Conservation (phyloP, 2,888 invertebrate genomes). For the Tachina lurida region DNA sequence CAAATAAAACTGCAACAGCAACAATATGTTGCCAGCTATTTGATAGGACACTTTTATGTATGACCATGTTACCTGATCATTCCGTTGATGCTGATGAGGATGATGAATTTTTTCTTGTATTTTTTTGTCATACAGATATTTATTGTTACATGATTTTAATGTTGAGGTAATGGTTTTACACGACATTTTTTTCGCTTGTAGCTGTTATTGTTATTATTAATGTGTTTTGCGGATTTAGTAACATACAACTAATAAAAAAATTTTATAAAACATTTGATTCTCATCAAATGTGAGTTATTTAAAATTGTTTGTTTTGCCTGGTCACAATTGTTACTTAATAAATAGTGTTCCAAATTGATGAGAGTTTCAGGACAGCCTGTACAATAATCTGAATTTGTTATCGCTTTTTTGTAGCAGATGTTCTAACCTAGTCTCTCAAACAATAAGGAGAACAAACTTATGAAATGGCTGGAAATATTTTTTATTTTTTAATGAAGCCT, state of each 20-base stretch:
- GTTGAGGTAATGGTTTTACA: slow-evolving; percentile 66
- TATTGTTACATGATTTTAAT: slow-evolving; percentile 58
- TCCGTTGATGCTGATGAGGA: slow-evolving; percentile 17
- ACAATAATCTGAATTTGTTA: no score
- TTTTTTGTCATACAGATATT: slow-evolving; percentile 42
- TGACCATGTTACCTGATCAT: slow-evolving; percentile 50
- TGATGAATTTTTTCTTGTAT: slow-evolving; percentile 42
- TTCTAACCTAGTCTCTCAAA: no score
- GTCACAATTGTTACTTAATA: no score
- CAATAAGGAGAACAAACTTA: no score
- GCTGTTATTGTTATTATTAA: slow-evolving; percentile 48
- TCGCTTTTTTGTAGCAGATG: no score
- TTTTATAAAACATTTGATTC: slow-evolving; percentile 32
- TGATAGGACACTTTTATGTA: slow-evolving; percentile 43
- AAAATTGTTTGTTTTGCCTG: background rate
- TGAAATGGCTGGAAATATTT: no score
- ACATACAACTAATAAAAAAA: slow-evolving; percentile 52
- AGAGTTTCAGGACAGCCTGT: no score
- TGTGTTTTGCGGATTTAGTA: slow-evolving; percentile 44
- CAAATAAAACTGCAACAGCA: slow-evolving; percentile 51
- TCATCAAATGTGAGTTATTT: slow-evolving; percentile 7
- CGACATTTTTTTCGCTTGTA: slow-evolving; percentile 40
- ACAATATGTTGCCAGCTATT: slow-evolving; percentile 41
- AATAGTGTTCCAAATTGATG: no score
- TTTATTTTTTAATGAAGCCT: no score